Evolutionary conservation across 35 echinoderm and acorn worm genomes (phyloP).

Genomic region (Strongylocentrotus purpuratus): DNA sequence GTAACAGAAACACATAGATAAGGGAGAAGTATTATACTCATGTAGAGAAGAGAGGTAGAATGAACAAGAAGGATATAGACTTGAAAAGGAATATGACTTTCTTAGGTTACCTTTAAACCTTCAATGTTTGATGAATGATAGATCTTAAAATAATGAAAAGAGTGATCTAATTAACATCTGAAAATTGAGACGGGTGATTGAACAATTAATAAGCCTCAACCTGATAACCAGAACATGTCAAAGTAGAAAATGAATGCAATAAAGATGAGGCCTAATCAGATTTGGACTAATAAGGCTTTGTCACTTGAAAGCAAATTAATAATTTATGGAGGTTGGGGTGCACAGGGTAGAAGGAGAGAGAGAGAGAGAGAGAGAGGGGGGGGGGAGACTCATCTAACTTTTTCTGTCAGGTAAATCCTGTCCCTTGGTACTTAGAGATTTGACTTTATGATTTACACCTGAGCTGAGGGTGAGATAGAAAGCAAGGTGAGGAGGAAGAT

Average conservation of each 20-base stretch:
- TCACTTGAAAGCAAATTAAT: not conserved
- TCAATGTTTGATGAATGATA: no score
- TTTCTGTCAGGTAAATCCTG: not conserved
- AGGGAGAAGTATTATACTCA: no score
- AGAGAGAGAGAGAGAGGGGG: not conserved
- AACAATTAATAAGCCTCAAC: no score
- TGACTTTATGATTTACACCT: conserved; percentile 12
- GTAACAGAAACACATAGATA: no score
- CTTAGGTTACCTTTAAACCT: no score
- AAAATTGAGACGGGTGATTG: no score
- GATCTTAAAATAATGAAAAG: no score
- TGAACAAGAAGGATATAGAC: no score
- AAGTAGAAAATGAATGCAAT: not conserved
- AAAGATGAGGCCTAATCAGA: not conserved
- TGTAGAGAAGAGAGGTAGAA: no score
- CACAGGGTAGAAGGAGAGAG: not conserved
- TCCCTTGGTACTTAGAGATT: not conserved
- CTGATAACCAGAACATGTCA: no score
- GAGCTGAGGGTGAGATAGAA: not conserved
- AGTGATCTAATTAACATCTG: no score
- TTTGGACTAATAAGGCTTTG: not conserved
- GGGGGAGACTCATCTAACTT: not conserved
- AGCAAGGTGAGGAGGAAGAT: not conserved
- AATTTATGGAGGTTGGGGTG: not conserved
- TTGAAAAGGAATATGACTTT: no score